phyloP scores from a whole-genome alignment of 2,888 invertebrate species.

The Tanaodytes sp. region DNA sequence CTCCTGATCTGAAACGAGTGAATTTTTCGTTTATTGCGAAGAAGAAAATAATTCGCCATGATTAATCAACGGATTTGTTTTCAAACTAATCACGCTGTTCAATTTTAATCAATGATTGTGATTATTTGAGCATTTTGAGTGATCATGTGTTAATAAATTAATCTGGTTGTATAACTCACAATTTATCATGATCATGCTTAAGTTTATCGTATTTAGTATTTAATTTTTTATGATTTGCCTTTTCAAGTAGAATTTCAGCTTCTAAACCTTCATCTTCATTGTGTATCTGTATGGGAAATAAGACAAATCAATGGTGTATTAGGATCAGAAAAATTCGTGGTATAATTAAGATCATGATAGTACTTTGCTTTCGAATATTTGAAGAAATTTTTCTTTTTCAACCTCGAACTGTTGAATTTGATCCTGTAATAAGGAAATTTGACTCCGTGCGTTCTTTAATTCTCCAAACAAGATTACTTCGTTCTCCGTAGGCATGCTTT shows the following conservation, averaged over 20 bases:
- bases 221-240: slow-evolving; percentile 14
- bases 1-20: slow-evolving; percentile 18
- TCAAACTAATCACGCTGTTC: neutral
- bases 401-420: slow-evolving; percentile 10
- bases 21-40: slow-evolving; percentile 11
- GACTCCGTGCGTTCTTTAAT: neutral
- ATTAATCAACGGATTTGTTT: neutral
- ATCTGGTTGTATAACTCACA: too few species aligned
- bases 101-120: too few species aligned
- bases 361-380: slow-evolving; percentile 18
- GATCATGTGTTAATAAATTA: too few species aligned
- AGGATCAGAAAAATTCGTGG: too few species aligned
- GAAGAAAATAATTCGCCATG: too few species aligned
- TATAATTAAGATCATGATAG: too few species aligned
- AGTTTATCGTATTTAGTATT: slow-evolving; percentile 35
- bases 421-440: neutral
- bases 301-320: too few species aligned
- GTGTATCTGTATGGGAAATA: neutral
- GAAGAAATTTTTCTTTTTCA: slow-evolving; percentile 5
- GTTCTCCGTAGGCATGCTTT: slow-evolving; percentile 9
- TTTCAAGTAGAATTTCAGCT: slow-evolving; percentile 11
- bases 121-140: too few species aligned
- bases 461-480: slow-evolving; percentile 14
- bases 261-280: neutral
- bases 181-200: slow-evolving; percentile 21